These are phyloP conservation scores for Diabrotica balteata DNA, from an alignment of 2,888 invertebrate genomes.

Conservation along the genomic window DNA sequence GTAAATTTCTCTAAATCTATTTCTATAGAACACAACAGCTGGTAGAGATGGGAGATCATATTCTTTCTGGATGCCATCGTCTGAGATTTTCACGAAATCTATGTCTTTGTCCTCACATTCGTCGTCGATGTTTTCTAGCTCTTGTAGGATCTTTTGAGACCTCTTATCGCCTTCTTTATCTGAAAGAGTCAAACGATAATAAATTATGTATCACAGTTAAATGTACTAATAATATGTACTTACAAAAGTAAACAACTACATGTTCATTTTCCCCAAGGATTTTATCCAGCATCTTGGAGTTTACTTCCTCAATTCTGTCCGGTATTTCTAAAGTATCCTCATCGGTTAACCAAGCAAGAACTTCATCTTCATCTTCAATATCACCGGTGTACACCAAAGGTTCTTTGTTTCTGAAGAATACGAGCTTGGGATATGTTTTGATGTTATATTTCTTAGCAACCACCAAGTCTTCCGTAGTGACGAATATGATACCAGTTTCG, in stretches of 20 bases:
- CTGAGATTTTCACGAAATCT: constrained; percentile 90
- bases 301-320: constrained; percentile 92
- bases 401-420: constrained; percentile 91
- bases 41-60: constrained; percentile 85
- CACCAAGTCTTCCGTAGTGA: constrained; percentile 85
- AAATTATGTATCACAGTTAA: neutral
- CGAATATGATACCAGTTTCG: constrained; percentile 91
- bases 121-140: constrained; percentile 91
- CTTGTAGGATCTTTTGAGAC: constrained; percentile 85
- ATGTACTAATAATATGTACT: constrained; percentile 54
- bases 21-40: constrained; percentile 84
- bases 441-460: constrained; percentile 87
- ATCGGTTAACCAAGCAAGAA: constrained; percentile 89
- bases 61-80: constrained; percentile 85
- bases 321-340: constrained; percentile 90
- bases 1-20: constrained; percentile 88
- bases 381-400: constrained; percentile 84
- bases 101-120: constrained; percentile 92
- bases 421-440: constrained; percentile 83
- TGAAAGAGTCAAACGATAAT: constrained; percentile 53
- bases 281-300: constrained; percentile 88
- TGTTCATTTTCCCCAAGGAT: constrained; percentile 86
- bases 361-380: constrained; percentile 90
- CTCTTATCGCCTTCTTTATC: constrained; percentile 91
- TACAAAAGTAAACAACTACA: constrained; percentile 92